Base-by-base conservation (phyloP, 2,797 vertebrate species). In the Acanthis flammea region DNA sequence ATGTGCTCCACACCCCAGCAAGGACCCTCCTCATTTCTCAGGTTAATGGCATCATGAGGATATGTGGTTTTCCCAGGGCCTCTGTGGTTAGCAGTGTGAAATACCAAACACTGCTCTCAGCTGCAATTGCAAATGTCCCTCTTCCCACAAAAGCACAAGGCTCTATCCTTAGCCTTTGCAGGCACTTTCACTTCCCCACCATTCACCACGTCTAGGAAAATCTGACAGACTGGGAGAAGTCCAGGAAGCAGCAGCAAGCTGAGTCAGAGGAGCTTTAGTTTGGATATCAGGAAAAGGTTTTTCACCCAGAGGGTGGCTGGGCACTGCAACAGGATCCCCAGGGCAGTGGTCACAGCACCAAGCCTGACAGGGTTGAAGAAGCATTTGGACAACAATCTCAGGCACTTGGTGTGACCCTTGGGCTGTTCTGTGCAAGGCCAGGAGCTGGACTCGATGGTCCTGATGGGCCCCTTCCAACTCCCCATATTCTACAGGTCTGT, bases 171-270 rank as follows among this genome's bases (percentile, higher is more conserved):
- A 10, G 28, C 19, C 60, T 42, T 31, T 61, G 39, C 39, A 42
- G 39, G 14, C 39, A 42, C 57, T 28, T 39, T 28, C 35, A 6
- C 18, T 60, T 60, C 35, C 25, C 35, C 57, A 60, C 8, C 1
- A 1, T 2, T 39, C 25, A 39, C 12, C 57, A 60, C 6, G 0
- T 28, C 14, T 13, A 12, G 27, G n/a, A 21, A 48, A 37, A 7
- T 35, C n/a, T 35, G 33, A 35, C 45, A 35, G 25, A 35, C 63
- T 48, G 45, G 10, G 18, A 66, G 14, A 28, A 48, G 10, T 37
- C 25, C 45, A 48, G 63, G 45, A 66, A 28, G n/a, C 25, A 48
- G 45, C 44, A 66, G 45, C 19, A 66, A 66, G 25, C 44, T 48
- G 45, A 35, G 24, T 45, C 54, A 55, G 54, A 33, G 14, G n/a